Evolutionary conservation across 1,140 invertebrate genomes (phyloP), one percentile per base, ranked within the genome.

Genomic region (Neodiprion virginianus): DNA sequence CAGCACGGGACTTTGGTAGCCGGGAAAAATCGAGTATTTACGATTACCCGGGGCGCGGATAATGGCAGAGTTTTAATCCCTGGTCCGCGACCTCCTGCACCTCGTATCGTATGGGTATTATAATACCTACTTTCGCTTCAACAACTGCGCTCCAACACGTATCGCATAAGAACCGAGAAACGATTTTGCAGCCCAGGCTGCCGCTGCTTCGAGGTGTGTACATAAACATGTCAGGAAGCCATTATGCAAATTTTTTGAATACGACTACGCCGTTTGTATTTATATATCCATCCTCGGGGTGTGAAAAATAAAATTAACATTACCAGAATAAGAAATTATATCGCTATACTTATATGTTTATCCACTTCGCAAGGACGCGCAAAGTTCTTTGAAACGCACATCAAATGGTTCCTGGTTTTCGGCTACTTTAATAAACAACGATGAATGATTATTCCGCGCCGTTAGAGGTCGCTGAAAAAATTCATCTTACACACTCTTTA

Each of bases 221-320:
- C 86, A 87, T 86, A 87, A 87, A 87, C 85, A 87, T 86, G 84
- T 86, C 84, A 83, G 77, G 77, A 73, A 79, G 77, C 83, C 83
- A 86, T 87, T 87, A 87, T 87, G 85, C 83, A 86, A 87, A 86
- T 86, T 40, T 87, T 86, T 86, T 86, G 84, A 86, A 86, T 86
- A 85, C 84, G 84, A 82, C 80, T 79, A 76, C 81, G 79, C 82
- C 80, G 80, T 85, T 40, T 40, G 84, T 81, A 83, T 83, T 78
- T 80, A 74, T 40, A 48, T 53, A 69, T 75, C 48, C 67, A 61
- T 17, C 69, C 67, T 48, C 76, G 65, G 78, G 79, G 82, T 84
- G 84, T 83, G 82, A 79, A 84, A 85, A 84, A 85, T 85, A 85
- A 86, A 86, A 86, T 85, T 85, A 86, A 81, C 79, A 81, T 79